A percentile compares a stretch with the other conserved stretches of the same genome.
These are phyloP conservation scores for Pseudobourletiella spinata DNA, from an alignment of 1,140 invertebrate genomes.

Conservation along the genomic window DNA sequence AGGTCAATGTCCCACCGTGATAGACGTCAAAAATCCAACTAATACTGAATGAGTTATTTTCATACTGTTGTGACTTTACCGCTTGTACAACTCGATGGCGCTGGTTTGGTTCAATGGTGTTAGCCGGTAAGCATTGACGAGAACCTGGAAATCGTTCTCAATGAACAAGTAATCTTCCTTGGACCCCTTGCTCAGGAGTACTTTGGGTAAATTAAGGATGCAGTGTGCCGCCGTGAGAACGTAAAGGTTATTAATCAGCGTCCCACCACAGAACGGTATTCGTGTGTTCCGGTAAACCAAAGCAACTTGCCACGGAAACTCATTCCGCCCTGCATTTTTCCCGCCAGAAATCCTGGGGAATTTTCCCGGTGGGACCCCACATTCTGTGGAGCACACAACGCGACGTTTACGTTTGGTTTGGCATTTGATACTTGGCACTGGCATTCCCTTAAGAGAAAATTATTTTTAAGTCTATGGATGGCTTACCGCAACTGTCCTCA, in stretches of 20 bases:
- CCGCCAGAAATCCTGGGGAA: constrained; percentile 11
- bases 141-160: constrained; percentile 9
- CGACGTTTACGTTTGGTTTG: no score
- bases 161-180: constrained; percentile 10
- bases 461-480: no score
- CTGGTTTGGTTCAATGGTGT: neutral
- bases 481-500: no score
- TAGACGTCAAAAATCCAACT: no score
- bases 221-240: constrained; percentile 16
- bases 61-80: no score
- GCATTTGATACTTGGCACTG: no score
- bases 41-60: no score
- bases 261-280: constrained; percentile 10
- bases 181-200: neutral
- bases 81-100: neutral
- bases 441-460: no score
- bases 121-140: neutral
- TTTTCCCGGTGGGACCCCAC: neutral
- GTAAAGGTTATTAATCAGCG: constrained; percentile 15
- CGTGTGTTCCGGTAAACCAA: constrained; percentile 7
- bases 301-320: constrained; percentile 21
- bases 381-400: no score
- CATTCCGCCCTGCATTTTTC: constrained; percentile 8
- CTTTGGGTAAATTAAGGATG: neutral
- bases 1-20: no score